phyloP scores from a whole-genome alignment of 2,888 invertebrate species.

The Frankliniella fusca region DNA sequence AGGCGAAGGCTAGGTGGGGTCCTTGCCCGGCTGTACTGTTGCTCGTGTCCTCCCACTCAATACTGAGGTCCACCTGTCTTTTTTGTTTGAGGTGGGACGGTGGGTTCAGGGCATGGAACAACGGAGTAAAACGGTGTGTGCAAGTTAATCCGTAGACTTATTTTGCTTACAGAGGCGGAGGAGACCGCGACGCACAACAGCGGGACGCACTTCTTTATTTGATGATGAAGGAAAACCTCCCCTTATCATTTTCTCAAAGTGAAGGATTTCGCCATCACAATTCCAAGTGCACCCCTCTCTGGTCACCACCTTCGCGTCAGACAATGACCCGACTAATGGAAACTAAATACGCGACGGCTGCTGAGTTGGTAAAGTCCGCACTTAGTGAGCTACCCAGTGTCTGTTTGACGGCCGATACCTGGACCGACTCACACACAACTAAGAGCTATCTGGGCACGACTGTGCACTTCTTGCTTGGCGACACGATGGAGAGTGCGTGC shows the following conservation, averaged over 20 bases:
- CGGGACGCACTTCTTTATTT: neutral
- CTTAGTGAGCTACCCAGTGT: neutral
- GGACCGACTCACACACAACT: neutral
- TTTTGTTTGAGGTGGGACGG: neutral
- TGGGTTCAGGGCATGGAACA: neutral
- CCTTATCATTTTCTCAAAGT: neutral
- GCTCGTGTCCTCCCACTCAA: neutral
- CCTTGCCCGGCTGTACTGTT: too few species aligned
- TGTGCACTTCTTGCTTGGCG: neutral
- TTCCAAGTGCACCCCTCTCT: neutral
- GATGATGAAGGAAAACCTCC: slow-evolving; percentile 1
- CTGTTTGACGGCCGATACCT: neutral
- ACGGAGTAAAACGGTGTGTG: neutral
- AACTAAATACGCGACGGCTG: neutral
- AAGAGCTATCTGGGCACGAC: neutral
- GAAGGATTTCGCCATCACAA: neutral
- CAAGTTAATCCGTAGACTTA: neutral
- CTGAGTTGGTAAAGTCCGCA: neutral
- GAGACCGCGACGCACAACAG: neutral
- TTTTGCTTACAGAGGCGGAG: neutral
- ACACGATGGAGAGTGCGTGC: neutral
- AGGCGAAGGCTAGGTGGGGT: too few species aligned
- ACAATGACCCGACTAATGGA: neutral
- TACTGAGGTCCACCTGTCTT: neutral
- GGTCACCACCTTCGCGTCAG: slow-evolving; percentile 11